Conservation (phyloP, 2,888 invertebrate species). For the Hypolimnas misippus region DNA sequence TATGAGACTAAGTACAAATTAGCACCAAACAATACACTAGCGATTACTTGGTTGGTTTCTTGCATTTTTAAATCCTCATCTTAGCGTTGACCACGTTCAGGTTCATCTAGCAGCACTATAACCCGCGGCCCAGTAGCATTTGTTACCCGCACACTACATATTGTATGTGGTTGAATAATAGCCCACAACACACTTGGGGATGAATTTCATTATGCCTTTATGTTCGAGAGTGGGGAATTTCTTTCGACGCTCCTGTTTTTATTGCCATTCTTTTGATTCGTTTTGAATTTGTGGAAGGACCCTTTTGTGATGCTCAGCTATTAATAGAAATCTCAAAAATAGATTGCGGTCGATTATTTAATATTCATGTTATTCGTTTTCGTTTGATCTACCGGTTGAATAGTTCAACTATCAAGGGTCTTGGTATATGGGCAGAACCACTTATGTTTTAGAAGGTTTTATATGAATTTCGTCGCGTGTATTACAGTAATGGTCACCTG, state of each 20-base stretch:
- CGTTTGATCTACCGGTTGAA: neutral
- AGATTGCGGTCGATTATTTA: conserved; percentile 19
- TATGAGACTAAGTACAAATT: neutral
- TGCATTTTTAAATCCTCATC: neutral
- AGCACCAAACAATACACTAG: too few relatives aligned
- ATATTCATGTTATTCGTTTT: conserved; percentile 1
- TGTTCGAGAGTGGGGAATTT: conserved; percentile 67
- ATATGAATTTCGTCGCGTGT: neutral
- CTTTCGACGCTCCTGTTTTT: conserved; percentile 65
- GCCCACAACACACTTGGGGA: conserved; percentile 77
- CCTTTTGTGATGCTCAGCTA: conserved; percentile 18
- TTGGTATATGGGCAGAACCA: neutral
- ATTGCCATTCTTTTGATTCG: conserved; percentile 65
- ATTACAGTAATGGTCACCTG: neutral
- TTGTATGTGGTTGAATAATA: conserved; percentile 80
- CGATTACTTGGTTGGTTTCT: too few relatives aligned
- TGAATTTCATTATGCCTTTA: conserved; percentile 81
- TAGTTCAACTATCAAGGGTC: neutral
- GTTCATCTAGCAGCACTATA: conserved; percentile 46
- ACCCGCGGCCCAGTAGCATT: conserved; percentile 63
- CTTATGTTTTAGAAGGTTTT: neutral
- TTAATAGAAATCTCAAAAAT: conserved; percentile 26
- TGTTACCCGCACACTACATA: conserved; percentile 75
- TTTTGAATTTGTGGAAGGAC: conserved; percentile 48
- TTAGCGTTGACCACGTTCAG: neutral